phyloP scores from a whole-genome alignment of 2,797 vertebrate species.

The Micrastur ruficollis region DNA sequence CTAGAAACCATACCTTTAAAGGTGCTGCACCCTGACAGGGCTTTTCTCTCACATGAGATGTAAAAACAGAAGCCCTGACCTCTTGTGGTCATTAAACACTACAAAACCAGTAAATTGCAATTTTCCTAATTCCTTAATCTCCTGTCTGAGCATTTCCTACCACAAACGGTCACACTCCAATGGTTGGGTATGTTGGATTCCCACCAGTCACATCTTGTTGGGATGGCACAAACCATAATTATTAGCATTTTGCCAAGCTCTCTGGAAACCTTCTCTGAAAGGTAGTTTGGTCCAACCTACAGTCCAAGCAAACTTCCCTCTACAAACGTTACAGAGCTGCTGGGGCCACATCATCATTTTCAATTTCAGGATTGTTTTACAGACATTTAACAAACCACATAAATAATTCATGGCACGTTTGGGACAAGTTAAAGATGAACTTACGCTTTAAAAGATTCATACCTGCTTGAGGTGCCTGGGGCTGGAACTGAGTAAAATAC shows the following conservation, averaged over 20 bases:
- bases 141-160: not conserved
- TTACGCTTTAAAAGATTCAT: slow-evolving; percentile 26
- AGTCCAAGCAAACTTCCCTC: not conserved
- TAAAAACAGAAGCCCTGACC: slow-evolving; percentile 26
- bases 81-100: slow-evolving; percentile 24
- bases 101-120: not conserved
- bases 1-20: not conserved
- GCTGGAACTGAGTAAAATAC: slow-evolving; percentile 12
- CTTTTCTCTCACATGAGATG: not conserved
- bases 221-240: not conserved
- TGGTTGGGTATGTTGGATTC: not conserved
- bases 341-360: not conserved
- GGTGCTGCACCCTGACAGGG: not conserved
- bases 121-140: not conserved
- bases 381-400: not conserved
- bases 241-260: not conserved
- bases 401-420: slow-evolving; percentile 25
- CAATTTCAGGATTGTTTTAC: slow-evolving; percentile 10
- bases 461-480: slow-evolving; percentile 18
- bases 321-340: not conserved
- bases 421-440: slow-evolving; percentile 52
- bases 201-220: not conserved
- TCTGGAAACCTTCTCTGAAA: not conserved
- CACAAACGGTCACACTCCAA: not conserved
- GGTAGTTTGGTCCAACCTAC: not conserved